Base-by-base conservation (phyloP, 2,797 vertebrate genomes). In the Enteromius viviparus region DNA sequence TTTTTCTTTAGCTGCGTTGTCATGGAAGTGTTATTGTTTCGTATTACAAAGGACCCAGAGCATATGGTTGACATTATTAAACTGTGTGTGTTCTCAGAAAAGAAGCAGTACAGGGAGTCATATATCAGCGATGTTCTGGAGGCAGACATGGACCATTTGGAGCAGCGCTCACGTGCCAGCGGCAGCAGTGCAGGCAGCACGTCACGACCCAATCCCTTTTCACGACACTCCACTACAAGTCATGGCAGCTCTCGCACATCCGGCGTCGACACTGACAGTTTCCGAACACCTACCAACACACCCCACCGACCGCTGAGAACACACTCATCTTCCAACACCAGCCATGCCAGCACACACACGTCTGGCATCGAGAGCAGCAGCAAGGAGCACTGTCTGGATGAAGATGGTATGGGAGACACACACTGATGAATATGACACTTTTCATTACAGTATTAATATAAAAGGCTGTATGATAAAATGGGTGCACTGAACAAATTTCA, bases 111-210 rank as follows among this genome's bases (percentile, higher is more conserved):
- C 93, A 93, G 98, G 0, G 98, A 99, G 88, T 99, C 98, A 0
- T 99, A 99, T 92, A 99, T 99, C 94, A 99, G 97, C 0, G 97
- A 99, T 71, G 97, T 96, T n/a, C 94, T 99, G 17, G 98, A 99
- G 58, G 95, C 98, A 53, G 97, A 99, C 92, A 96, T 99, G 94
- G 98, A 99, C 23, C 96, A 97, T 62, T 92, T 99, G 91, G 97
- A 99, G 89, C 97, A 98, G 85, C 95, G 97, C 1, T 98, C 96
- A 0, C 94, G 95, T n/a, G 97, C 98, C 90, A 99, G 97, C 0
- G 97, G 98, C 87, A 99, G 98, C 95, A 98, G 97, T 1, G 94
- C 94, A 0, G 97, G 97, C 78, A 98, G 97, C 86, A 5, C 90
- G 60, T 94, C 93, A 2, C 96, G 95, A 29, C 96, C 96, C 87